These are phyloP conservation scores for Jordanella pulchra DNA, from an alignment of 2,797 vertebrate species.

Conservation along the genomic window DNA sequence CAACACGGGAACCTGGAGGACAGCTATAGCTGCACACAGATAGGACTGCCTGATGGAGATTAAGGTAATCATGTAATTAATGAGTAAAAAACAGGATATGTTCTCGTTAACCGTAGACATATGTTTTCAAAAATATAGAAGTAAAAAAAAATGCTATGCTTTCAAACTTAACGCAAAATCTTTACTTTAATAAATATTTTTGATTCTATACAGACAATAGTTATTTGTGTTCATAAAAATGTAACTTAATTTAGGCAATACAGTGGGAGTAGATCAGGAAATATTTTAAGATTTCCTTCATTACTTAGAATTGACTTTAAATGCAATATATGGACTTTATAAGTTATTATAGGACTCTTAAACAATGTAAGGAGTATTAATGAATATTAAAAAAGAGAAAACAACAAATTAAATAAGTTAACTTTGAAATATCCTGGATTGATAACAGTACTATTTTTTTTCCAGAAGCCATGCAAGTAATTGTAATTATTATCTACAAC, in stretches of 20 bases:
- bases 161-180: background rate
- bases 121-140: background rate
- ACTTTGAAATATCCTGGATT: background rate
- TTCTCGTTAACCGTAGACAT: background rate
- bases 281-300: background rate
- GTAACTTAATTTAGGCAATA: background rate
- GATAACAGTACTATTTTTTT: background rate
- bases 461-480: background rate
- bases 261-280: background rate
- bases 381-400: background rate
- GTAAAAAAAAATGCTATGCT: background rate
- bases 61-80: constrained; percentile 18
- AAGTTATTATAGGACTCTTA: background rate
- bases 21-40: constrained; percentile 78
- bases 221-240: background rate
- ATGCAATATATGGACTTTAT: background rate
- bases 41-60: constrained; percentile 57
- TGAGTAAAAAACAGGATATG: background rate
- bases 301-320: background rate
- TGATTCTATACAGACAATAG: background rate
- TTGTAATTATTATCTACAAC: background rate
- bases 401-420: background rate
- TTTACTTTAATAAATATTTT: background rate
- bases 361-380: background rate
- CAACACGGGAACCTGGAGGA: constrained; percentile 69